These are phyloP conservation scores for Camponotus floridanus DNA, from an alignment of 1,140 invertebrate genomes.

Conservation along the genomic window DNA sequence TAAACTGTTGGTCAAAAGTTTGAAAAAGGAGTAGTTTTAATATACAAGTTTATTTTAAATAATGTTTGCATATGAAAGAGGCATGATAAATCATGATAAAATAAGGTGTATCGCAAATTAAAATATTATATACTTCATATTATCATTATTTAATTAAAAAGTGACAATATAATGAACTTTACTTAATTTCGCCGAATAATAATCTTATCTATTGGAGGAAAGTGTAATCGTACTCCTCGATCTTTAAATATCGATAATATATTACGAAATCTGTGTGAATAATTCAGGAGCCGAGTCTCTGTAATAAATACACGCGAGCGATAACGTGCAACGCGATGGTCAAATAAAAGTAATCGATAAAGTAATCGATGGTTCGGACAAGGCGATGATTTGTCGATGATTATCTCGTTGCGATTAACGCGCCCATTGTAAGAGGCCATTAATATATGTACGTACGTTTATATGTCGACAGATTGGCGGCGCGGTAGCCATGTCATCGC, in stretches of 20 bases:
- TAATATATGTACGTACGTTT: conserved; percentile 15
- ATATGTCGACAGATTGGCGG: conserved; percentile 64
- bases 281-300: neutral
- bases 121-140: neutral
- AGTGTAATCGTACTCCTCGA: too few species aligned
- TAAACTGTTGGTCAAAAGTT: neutral
- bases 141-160: neutral
- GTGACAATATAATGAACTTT: neutral
- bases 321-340: neutral
- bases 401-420: conserved; percentile 25
- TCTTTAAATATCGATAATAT: neutral
- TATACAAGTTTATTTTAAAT: neutral
- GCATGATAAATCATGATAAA: neutral
- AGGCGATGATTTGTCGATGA: conserved; percentile 18
- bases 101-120: neutral
- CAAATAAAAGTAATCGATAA: conserved; percentile 27
- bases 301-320: neutral
- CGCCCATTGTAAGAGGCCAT: neutral
- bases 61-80: neutral
- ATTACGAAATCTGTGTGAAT: conserved; percentile 46
- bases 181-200: neutral
- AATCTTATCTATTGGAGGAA: conserved; percentile 29
- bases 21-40: neutral
- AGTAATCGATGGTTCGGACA: conserved; percentile 20
- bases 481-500: conserved; percentile 76